Evolutionary conservation across 2,113 vertebrate genomes (phyloP).

Genomic region (Dolichotis patagonum): DNA sequence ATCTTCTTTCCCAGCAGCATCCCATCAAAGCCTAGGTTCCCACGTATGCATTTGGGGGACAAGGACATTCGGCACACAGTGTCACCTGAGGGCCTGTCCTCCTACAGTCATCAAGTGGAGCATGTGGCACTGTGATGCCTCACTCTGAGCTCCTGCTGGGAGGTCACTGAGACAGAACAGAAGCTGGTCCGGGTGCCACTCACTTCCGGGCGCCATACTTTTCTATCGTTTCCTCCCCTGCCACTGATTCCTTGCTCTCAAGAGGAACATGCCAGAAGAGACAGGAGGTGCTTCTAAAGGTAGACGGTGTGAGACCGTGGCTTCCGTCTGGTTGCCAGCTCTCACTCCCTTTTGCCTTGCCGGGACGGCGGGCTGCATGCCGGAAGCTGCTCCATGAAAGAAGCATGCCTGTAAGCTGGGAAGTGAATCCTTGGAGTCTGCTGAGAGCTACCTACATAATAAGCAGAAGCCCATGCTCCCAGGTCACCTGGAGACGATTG

Average conservation of each 20-base stretch:
- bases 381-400: background rate
- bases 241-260: background rate
- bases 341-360: background rate
- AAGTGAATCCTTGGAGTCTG: background rate
- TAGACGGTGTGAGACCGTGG: background rate
- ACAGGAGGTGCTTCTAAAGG: background rate
- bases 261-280: background rate
- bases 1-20: too few species aligned
- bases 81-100: background rate
- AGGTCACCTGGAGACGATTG: rapidly evolving
- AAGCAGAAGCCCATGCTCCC: too few species aligned
- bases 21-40: background rate
- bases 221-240: background rate
- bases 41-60: background rate
- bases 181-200: background rate
- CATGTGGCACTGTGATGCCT: background rate
- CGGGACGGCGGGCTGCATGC: background rate
- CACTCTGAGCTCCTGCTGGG: background rate
- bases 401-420: rapidly evolving
- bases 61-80: too few species aligned
- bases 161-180: background rate
- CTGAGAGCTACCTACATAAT: background rate
- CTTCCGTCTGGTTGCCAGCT: background rate
- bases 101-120: background rate
- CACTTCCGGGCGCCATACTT: background rate